These are phyloP conservation scores for Drosophila arizonae DNA, from an alignment of 1,140 invertebrate species.

Conservation along the genomic window DNA sequence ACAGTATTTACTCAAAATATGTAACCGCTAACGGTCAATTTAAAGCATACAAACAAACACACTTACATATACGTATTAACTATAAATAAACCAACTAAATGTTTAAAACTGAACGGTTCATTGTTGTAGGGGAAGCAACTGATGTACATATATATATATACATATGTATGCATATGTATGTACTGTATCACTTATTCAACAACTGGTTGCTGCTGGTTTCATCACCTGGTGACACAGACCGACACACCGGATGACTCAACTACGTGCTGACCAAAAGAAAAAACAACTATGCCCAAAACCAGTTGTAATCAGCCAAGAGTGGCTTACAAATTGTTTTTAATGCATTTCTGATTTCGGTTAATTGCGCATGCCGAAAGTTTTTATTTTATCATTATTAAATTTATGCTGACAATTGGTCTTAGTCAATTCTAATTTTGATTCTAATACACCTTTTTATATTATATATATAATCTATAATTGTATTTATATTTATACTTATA, in stretches of 20 bases:
- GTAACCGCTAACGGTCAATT: conserved; percentile 52
- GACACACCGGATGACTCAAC: conserved; percentile 51
- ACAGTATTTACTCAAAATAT: conserved; percentile 61
- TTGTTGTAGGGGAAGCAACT: neutral
- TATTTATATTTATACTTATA: neutral
- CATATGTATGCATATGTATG: conserved; percentile 6
- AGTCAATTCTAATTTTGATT: neutral
- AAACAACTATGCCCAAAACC: conserved; percentile 16
- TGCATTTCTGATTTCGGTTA: neutral
- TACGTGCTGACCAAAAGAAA: conserved; percentile 41
- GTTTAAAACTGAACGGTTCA: conserved; percentile 35
- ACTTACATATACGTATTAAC: conserved; percentile 57
- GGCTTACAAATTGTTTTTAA: neutral
- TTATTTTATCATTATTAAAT: neutral
- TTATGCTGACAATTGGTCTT: neutral
- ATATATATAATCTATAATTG: neutral
- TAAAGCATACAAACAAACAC: conserved; percentile 51
- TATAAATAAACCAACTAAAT: conserved; percentile 76
- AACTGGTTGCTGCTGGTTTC: conserved; percentile 37
- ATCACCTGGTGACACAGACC: conserved; percentile 63
- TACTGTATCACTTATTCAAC: neutral
- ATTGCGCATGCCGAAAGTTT: conserved; percentile 2
- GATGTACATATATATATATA: neutral
- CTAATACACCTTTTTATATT: neutral
- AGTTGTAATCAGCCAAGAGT: conserved; percentile 22